Evolutionary conservation across 2,888 invertebrate genomes (phyloP).

Genomic region (Osedax frankpressi): DNA sequence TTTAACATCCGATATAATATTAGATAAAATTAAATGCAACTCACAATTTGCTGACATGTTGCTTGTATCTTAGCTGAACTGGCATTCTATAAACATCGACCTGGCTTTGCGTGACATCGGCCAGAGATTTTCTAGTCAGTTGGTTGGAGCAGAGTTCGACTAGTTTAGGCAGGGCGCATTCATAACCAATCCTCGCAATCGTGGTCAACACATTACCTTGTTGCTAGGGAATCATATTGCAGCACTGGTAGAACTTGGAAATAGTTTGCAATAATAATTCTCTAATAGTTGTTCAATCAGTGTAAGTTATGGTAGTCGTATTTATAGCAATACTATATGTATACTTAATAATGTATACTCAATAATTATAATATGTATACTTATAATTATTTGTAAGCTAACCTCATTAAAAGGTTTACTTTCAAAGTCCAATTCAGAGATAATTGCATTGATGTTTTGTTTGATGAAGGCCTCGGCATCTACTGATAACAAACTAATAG

Average conservation of each 20-base stretch:
- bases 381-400: neutral
- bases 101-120: neutral
- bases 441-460: conserved; percentile 23
- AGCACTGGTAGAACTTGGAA: too few species aligned
- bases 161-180: neutral
- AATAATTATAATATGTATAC: neutral
- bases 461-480: conserved; percentile 34
- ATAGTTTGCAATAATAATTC: too few species aligned
- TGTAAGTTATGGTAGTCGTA: neutral
- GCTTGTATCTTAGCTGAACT: neutral
- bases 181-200: neutral
- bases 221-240: too few species aligned
- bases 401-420: neutral
- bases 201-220: conserved; percentile 31
- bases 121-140: neutral
- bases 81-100: neutral
- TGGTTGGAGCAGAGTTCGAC: neutral
- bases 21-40: neutral
- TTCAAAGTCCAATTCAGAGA: conserved; percentile 17
- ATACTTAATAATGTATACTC: too few species aligned
- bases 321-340: too few species aligned
- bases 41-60: neutral
- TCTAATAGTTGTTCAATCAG: too few species aligned
- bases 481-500: conserved; percentile 33
- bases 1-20: too few species aligned